Conservation (phyloP, 2,888 invertebrate genomes). For the Drepana falcataria region DNA sequence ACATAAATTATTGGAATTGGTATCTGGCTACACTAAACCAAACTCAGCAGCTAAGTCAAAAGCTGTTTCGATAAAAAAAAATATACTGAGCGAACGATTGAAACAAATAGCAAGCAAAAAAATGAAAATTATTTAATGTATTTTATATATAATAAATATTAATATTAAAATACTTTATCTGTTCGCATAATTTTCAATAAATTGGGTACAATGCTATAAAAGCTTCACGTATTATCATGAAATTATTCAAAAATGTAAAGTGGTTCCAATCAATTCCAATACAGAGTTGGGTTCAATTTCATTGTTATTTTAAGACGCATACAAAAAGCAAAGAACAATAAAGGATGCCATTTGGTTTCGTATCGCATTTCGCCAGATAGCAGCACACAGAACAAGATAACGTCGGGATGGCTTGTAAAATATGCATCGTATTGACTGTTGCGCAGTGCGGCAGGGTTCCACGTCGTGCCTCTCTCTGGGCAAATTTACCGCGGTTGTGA, state of each 20-base stretch:
- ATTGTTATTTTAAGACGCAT: slow-evolving; percentile 6
- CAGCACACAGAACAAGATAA: slow-evolving; percentile 23
- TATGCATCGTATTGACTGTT: slow-evolving; percentile 70
- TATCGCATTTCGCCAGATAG: slow-evolving; percentile 5
- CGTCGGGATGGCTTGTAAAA: slow-evolving; percentile 58
- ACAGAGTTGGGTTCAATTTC: not conserved
- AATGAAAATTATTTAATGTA: too few species aligned
- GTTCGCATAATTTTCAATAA: too few species aligned
- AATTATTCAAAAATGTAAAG: too few species aligned
- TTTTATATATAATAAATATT: too few species aligned
- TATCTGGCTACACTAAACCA: not conserved
- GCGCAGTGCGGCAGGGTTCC: slow-evolving; percentile 52
- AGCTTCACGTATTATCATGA: too few species aligned
- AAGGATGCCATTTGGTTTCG: slow-evolving; percentile 5
- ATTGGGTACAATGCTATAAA: too few species aligned
- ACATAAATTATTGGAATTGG: not conserved
- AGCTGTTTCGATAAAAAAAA: too few species aligned
- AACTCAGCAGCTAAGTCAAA: too few species aligned
- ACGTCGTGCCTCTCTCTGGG: slow-evolving; percentile 36
- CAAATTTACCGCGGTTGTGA: slow-evolving; percentile 44
- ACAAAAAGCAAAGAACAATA: slow-evolving; percentile 4
- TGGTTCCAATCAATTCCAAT: not conserved
- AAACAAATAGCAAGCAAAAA: too few species aligned
- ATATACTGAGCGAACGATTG: too few species aligned
- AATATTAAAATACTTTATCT: too few species aligned